Conservation (phyloP, 2,113 vertebrate species). For the Ornithorhynchus anatinus region DNA sequence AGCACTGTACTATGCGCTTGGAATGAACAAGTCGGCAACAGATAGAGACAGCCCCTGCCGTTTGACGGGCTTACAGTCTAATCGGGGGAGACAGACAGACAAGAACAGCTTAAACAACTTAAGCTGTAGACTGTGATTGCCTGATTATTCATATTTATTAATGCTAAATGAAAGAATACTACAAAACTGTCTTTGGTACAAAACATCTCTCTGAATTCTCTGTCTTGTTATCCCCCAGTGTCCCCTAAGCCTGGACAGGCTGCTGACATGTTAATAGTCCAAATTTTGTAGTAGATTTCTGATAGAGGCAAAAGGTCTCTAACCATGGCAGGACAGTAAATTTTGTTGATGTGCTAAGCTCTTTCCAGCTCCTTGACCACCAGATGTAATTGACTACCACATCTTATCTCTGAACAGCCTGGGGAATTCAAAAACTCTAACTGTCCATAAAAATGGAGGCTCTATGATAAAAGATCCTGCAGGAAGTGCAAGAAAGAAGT, state of each 20-base stretch:
- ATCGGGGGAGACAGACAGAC: too few species aligned
- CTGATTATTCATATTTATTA: background rate
- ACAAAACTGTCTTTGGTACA: background rate
- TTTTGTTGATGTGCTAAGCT: background rate
- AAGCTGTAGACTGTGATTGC: too few species aligned
- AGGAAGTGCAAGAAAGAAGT: too few species aligned
- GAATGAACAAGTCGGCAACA: too few species aligned
- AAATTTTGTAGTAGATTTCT: background rate
- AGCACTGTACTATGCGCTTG: too few species aligned
- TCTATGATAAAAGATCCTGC: background rate
- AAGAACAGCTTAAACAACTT: too few species aligned
- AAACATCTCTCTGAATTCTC: background rate
- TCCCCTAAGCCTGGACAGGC: background rate
- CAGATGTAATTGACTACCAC: background rate
- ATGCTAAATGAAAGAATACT: background rate
- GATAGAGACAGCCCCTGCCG: too few species aligned
- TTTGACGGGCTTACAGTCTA: too few species aligned
- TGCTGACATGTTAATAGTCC: background rate
- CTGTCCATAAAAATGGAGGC: background rate
- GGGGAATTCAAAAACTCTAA: background rate
- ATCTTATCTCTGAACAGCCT: background rate
- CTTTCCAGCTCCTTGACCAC: background rate
- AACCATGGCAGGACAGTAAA: background rate
- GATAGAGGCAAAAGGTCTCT: background rate
- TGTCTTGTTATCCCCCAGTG: background rate